phyloP scores from a whole-genome alignment of 2,888 invertebrate genomes.

The Eupeodes latifasciatus region DNA sequence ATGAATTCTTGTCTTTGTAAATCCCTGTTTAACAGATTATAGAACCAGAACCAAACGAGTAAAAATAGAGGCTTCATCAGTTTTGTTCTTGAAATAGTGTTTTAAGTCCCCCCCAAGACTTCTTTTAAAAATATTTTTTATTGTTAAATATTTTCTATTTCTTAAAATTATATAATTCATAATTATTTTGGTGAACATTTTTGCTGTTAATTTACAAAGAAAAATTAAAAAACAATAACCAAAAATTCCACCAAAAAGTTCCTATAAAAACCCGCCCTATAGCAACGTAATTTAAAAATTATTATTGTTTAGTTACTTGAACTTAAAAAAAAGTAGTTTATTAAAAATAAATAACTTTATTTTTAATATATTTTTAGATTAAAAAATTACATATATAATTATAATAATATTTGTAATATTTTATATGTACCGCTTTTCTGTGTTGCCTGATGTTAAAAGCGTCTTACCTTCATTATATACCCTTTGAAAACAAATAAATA shows the following conservation, averaged over 20 bases:
- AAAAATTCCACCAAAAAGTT: constrained; percentile 12
- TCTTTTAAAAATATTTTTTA: too few relatives aligned
- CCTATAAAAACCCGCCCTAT: constrained; percentile 16
- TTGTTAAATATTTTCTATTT: too few relatives aligned
- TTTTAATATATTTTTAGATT: constrained; percentile 37
- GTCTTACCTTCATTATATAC: constrained; percentile 9
- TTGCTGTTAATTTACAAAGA: neutral
- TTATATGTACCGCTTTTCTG: constrained; percentile 63
- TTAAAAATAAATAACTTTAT: constrained; percentile 45
- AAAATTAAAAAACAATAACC: neutral
- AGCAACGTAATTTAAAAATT: constrained; percentile 48
- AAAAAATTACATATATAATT: constrained; percentile 37
- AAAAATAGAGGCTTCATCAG: too few relatives aligned
- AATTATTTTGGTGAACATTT: constrained; percentile 22
- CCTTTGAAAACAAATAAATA: constrained; percentile 16
- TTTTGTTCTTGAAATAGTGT: too few relatives aligned
- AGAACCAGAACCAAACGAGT: too few relatives aligned
- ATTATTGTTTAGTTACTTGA: constrained; percentile 35
- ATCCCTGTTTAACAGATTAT: too few relatives aligned
- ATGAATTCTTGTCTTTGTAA: too few relatives aligned
- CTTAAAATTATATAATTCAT: too few relatives aligned
- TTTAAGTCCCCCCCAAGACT: too few relatives aligned
- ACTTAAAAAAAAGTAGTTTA: constrained; percentile 49
- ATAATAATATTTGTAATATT: constrained; percentile 36
- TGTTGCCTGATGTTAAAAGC: constrained; percentile 62